Evolutionary conservation across 2,797 vertebrate species (phyloP).

Genomic region (Rachycentron canadum): DNA sequence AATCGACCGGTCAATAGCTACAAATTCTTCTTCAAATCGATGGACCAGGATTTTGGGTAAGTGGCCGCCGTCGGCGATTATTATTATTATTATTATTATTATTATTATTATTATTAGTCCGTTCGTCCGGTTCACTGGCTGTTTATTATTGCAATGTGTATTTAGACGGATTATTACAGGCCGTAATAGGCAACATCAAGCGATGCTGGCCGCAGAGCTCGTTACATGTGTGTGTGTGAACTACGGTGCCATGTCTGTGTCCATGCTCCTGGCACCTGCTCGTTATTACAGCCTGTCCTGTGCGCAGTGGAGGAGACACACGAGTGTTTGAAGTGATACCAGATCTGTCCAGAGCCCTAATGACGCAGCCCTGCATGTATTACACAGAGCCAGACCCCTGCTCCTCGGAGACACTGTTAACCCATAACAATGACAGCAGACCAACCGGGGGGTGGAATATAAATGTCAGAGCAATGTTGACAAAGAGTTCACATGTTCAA

Average conservation of each 20-base stretch:
- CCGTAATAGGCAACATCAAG: constrained; percentile 19
- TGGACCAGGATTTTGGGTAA: constrained; percentile 99
- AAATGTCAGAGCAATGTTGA: constrained; percentile 34
- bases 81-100: not conserved
- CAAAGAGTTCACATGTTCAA: constrained; percentile 49
- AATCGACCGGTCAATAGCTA: constrained; percentile 95
- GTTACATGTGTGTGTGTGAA: constrained; percentile 68
- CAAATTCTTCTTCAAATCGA: constrained; percentile 99
- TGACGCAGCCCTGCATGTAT: constrained; percentile 70
- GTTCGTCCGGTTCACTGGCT: constrained; percentile 18
- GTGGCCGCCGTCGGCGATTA: constrained; percentile 61
- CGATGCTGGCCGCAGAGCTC: constrained; percentile 36
- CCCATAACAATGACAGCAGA: constrained; percentile 15
- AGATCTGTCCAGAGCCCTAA: constrained; percentile 70
- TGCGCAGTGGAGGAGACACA: constrained; percentile 63
- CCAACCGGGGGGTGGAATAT: constrained; percentile 24
- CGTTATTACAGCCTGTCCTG: constrained; percentile 70
- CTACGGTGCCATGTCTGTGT: constrained; percentile 56
- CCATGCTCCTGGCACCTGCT: constrained; percentile 81
- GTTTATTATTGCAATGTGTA: constrained; percentile 4
- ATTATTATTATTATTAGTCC: constrained; percentile 39
- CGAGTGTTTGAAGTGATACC: constrained; percentile 75
- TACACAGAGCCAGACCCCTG: constrained; percentile 51
- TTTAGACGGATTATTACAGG: constrained; percentile 6
- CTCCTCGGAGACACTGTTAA: constrained; percentile 6